Percentiles rank a stretch among this genome's conserved stretches.
Evolutionary conservation across 2,888 invertebrate species (phyloP).

Genomic region (Eupelmus urozonus): DNA sequence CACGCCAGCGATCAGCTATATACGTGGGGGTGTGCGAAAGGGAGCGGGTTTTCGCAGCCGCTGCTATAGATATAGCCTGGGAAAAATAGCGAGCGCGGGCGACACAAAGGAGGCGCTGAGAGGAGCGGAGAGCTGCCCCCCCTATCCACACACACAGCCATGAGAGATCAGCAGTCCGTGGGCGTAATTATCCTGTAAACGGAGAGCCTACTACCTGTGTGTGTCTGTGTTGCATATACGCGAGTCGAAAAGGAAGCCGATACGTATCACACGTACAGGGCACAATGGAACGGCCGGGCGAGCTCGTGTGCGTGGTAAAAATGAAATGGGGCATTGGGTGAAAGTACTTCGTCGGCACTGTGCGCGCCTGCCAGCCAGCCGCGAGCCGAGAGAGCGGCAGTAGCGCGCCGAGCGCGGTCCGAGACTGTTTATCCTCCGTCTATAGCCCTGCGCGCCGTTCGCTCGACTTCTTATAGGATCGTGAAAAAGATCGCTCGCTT

Average conservation of each 20-base stretch:
- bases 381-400: conserved; percentile 60
- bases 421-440: too few relatives aligned
- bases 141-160: conserved; percentile 16
- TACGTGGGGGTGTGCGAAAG: conserved; percentile 4
- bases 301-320: conserved; percentile 69
- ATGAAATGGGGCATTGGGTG: conserved; percentile 78
- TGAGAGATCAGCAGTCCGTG: too few relatives aligned
- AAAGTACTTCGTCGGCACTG: conserved; percentile 72
- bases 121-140: conserved; percentile 66
- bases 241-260: conserved; percentile 52
- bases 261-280: background rate
- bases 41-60: background rate
- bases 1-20: background rate
- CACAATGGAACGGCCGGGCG: conserved; percentile 21
- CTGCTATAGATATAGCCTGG: conserved; percentile 18
- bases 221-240: background rate
- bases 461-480: too few relatives aligned
- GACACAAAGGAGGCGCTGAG: conserved; percentile 69
- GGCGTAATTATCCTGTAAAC: conserved; percentile 56
- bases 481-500: too few relatives aligned
- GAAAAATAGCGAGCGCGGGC: conserved; percentile 29
- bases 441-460: too few relatives aligned
- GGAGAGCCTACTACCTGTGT: conserved; percentile 7
- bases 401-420: too few relatives aligned
- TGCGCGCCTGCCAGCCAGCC: conserved; percentile 21